Percentiles rank a stretch among this genome's conserved stretches.
Evolutionary conservation across 2,888 invertebrate genomes (phyloP).

Genomic region (Sepioteuthis lessoniana): DNA sequence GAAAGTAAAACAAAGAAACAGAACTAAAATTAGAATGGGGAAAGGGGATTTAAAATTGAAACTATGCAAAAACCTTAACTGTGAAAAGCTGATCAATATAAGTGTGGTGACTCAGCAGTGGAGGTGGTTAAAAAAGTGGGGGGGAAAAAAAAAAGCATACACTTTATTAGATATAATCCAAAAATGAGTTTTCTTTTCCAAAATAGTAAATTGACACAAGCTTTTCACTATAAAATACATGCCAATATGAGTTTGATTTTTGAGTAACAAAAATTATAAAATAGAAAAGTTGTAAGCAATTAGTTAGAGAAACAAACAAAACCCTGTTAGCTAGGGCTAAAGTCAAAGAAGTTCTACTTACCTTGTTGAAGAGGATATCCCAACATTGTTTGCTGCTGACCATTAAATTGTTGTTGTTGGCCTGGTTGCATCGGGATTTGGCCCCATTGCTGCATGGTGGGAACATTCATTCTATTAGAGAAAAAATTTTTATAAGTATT

Average conservation of each 20-base stretch:
- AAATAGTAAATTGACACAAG: neutral
- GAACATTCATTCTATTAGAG: slow-evolving; percentile 58
- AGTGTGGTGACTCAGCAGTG: too few relatives aligned
- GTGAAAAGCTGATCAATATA: neutral
- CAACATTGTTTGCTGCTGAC: slow-evolving; percentile 60
- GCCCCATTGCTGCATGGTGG: slow-evolving; percentile 63
- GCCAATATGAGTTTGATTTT: neutral
- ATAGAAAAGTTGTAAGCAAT: neutral
- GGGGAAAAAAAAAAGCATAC: neutral
- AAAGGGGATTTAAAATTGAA: neutral
- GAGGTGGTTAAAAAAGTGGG: neutral
- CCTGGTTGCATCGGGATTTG: slow-evolving; percentile 67
- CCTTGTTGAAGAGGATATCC: slow-evolving; percentile 69
- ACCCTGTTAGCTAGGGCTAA: too few relatives aligned
- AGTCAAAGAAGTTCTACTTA: slow-evolving; percentile 51
- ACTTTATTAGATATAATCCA: neutral
- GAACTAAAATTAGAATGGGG: neutral
- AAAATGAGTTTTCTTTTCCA: neutral
- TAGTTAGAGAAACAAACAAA: neutral
- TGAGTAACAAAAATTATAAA: too few relatives aligned
- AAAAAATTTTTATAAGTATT: neutral
- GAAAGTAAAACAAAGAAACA: too few relatives aligned
- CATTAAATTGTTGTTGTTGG: slow-evolving; percentile 65
- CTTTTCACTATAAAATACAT: neutral
- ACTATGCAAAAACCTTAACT: neutral